phyloP scores from a whole-genome alignment of 2,888 invertebrate genomes.

The Laspeyria flexula region DNA sequence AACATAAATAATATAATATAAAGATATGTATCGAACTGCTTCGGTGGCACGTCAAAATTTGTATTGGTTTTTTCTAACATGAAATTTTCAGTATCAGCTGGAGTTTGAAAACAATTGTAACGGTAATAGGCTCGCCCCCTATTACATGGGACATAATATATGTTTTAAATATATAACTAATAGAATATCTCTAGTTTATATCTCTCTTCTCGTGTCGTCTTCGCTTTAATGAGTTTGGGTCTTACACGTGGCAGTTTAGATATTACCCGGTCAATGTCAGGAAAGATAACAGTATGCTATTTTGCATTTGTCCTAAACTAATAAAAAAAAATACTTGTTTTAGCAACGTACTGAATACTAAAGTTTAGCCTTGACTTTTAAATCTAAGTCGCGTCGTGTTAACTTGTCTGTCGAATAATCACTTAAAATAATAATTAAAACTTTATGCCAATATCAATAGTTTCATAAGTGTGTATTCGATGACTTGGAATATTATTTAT shows the following conservation, averaged over 20 bases:
- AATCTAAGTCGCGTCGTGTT: background rate
- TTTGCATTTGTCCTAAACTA: background rate
- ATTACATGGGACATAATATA: too few relatives aligned
- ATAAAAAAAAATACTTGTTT: background rate
- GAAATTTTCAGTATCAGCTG: too few relatives aligned
- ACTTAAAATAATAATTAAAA: background rate
- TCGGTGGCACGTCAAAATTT: too few relatives aligned
- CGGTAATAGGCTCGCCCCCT: too few relatives aligned
- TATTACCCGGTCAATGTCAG: constrained; percentile 14
- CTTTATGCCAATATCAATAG: background rate
- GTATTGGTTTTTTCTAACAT: too few relatives aligned
- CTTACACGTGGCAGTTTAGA: constrained; percentile 14
- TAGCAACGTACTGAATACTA: background rate
- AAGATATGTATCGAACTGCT: too few relatives aligned
- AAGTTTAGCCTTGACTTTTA: background rate
- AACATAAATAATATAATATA: too few relatives aligned
- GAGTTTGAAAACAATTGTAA: too few relatives aligned
- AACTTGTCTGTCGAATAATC: background rate
- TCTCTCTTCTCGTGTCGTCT: too few relatives aligned
- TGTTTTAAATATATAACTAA: too few relatives aligned
- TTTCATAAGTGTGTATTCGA: background rate
- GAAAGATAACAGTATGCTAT: background rate
- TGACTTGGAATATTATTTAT: background rate
- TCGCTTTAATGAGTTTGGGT: too few relatives aligned
- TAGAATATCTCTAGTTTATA: too few relatives aligned